Evolutionary conservation across 2,888 invertebrate genomes (phyloP).

Genomic region (Glaucopsyche alexis): DNA sequence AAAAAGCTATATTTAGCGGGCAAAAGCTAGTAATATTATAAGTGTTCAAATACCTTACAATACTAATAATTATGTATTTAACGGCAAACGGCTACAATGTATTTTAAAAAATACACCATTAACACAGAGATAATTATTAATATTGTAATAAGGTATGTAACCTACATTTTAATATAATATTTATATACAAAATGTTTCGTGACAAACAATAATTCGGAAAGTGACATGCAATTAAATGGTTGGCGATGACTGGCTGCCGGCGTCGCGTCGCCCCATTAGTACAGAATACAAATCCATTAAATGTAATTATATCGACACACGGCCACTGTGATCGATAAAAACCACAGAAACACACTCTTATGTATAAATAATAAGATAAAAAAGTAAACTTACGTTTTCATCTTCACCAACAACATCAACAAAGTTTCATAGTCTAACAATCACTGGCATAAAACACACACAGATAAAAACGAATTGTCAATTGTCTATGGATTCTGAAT

Average conservation of each 20-base stretch:
- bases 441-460: slow-evolving; percentile 51
- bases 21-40: no score
- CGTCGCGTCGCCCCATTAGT: not conserved
- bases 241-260: not conserved
- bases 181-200: not conserved
- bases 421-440: slow-evolving; percentile 57
- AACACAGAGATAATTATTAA: no score
- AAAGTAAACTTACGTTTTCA: slow-evolving; percentile 73
- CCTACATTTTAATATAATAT: not conserved
- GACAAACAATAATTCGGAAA: slow-evolving; percentile 19
- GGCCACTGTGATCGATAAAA: slow-evolving; percentile 12
- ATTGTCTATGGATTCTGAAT: slow-evolving; percentile 37
- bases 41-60: no score
- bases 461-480: slow-evolving; percentile 30
- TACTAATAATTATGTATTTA: no score
- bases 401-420: slow-evolving; percentile 69
- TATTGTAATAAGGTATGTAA: no score
- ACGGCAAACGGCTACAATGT: no score
- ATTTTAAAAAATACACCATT: no score
- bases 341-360: slow-evolving; percentile 25
- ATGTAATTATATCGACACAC: slow-evolving; percentile 24
- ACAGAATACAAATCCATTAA: slow-evolving; percentile 14
- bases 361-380: slow-evolving; percentile 42
- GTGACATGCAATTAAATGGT: slow-evolving; percentile 23
- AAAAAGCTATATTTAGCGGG: no score